Base-by-base conservation (phyloP, 2,888 invertebrate genomes). In the Brachypalpus laphriformis region DNA sequence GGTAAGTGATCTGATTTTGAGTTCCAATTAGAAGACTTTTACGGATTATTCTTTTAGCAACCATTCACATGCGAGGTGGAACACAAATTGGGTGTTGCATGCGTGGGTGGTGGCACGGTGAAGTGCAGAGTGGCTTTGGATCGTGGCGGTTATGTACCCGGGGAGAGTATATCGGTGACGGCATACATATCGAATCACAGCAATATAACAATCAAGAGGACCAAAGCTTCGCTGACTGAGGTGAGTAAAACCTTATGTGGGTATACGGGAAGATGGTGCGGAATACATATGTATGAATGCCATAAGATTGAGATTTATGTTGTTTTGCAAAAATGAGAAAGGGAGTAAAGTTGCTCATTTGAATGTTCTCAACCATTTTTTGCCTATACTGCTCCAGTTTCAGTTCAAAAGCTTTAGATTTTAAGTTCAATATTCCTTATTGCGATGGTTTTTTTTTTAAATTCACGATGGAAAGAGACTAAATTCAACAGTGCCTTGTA, bases 101-200 rank as follows among this genome's bases (percentile, higher is more conserved):
- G 98, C 91, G 95, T 97, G 87, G 96, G 97, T 87, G 96, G 97
- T 51, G 98, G 98, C 59, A 94, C 96, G 7, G 97, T 98, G 56
- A 93, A 96, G 65, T 98, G 98, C 90, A 94, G 96, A 89, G 97
- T 98, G 85, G 94, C 96, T 85, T 93, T 98, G 87, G 97, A 98
- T 92, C 95, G 98, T 90, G 97, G 97, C 76, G 98, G 98, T 20
- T 99, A 97, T 92, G 98, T 98, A 82, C 98, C 98, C 11, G 98
- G 98, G 2, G 98, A 98, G 92, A 97, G 96, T 90, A 96, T 98
- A 91, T 94, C 95, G 88, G 95, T 98, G 88, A 95, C 95, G 81
- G 98, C 98, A 16, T 95, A 95, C 83, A 94, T 98, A 65, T 94
- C 94, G 90, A 99, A 98, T 93, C 94, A 95, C 89, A 97, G 97